Percentiles rank a stretch among this genome's conserved stretches.
Evolutionary conservation across 1,140 invertebrate genomes (phyloP).

Genomic region (Leptonema lineaticorne): DNA sequence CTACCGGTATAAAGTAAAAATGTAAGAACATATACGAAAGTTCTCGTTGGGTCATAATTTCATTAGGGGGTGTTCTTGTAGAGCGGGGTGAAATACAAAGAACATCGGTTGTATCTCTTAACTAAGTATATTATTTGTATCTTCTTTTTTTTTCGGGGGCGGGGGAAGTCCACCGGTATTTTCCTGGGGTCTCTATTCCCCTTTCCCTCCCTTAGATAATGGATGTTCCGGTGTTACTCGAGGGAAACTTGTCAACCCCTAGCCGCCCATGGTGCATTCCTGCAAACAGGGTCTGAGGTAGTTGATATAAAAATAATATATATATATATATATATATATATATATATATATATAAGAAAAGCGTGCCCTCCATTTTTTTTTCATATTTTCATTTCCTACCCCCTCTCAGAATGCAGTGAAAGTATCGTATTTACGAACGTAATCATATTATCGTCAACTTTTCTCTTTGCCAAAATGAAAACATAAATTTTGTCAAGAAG

Average conservation of each 20-base stretch:
- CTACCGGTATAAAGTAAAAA: too few relatives aligned
- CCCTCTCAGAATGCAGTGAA: slow-evolving; percentile 26
- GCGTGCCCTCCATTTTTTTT: too few relatives aligned
- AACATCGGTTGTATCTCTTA: slow-evolving; percentile 17
- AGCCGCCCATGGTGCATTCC: not conserved
- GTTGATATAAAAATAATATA: too few relatives aligned
- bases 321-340: too few relatives aligned
- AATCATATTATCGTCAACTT: slow-evolving; percentile 25
- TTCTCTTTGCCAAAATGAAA: slow-evolving; percentile 21
- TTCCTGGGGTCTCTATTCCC: too few relatives aligned
- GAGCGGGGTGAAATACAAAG: slow-evolving; percentile 23
- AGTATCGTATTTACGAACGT: slow-evolving; percentile 24
- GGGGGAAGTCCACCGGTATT: too few relatives aligned
- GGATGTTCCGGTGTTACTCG: slow-evolving; percentile 27
- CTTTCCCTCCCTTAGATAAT: too few relatives aligned
- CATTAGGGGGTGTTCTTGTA: slow-evolving; percentile 20
- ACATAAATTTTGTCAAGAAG: not conserved
- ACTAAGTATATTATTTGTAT: slow-evolving; percentile 36
- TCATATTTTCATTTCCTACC: too few relatives aligned
- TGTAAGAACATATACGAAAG: not conserved
- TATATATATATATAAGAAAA: too few relatives aligned
- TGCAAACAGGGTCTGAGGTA: not conserved
- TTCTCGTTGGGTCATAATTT: slow-evolving; percentile 18
- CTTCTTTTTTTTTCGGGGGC: slow-evolving; percentile 19
- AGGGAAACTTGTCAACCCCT: slow-evolving; percentile 31